phyloP scores from a whole-genome alignment of 35 echinoderm and acorn worm genomes.

The Hemicentrotus pulcherrimus region DNA sequence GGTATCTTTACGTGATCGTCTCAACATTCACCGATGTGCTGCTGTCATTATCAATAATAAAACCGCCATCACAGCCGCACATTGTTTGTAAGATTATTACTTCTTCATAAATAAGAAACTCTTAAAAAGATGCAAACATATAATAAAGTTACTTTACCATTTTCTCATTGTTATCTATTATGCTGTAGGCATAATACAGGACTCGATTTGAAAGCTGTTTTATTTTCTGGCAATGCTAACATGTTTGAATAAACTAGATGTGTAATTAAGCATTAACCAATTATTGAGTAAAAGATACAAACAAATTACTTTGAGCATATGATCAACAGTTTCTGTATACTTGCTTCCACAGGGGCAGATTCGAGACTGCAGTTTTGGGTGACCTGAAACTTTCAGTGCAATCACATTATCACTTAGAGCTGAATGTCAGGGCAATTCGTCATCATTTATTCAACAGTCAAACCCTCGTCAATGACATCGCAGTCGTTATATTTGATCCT shows the following conservation, averaged over 20 bases:
- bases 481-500: not conserved
- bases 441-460: not conserved
- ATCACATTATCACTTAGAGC: slow-evolving; percentile 12
- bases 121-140: no score
- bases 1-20: slow-evolving; percentile 9
- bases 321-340: no score
- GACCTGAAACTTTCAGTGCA: not conserved
- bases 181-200: no score
- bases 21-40: slow-evolving; percentile 25
- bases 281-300: no score
- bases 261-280: no score
- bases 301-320: no score
- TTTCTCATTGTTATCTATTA: no score
- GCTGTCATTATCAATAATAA: not conserved
- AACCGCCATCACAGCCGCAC: slow-evolving; percentile 11
- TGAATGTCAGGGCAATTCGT: not conserved
- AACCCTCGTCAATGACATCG: not conserved
- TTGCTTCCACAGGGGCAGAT: slow-evolving; percentile 1
- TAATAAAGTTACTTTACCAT: no score
- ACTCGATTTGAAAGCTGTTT: no score
- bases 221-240: no score
- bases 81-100: slow-evolving; percentile 32
- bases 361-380: slow-evolving; percentile 11
- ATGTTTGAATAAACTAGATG: no score
- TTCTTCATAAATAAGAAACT: no score